A percentile compares a stretch with the other conserved stretches of the same genome.
Evolutionary conservation across 2,888 invertebrate species (phyloP).

Genomic region (Liopterus haemorrhoidalis): DNA sequence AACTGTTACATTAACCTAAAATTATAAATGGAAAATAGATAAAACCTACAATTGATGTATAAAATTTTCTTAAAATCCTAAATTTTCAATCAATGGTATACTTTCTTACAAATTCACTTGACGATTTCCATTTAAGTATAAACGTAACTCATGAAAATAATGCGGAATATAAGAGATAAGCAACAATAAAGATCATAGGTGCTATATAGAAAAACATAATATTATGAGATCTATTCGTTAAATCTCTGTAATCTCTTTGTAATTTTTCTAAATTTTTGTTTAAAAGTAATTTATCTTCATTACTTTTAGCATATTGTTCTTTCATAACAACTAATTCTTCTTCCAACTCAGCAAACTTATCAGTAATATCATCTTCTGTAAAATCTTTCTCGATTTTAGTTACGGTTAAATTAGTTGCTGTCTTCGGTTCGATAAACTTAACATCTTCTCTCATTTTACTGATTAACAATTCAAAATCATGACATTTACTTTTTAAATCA

Average conservation of each 20-base stretch:
- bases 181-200: constrained; percentile 52
- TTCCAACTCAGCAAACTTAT: constrained; percentile 59
- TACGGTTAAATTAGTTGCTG: constrained; percentile 7
- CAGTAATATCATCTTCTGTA: constrained; percentile 46
- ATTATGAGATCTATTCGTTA: constrained; percentile 55
- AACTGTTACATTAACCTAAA: too few species aligned
- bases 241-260: constrained; percentile 54
- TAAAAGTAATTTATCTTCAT: constrained; percentile 57
- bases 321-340: constrained; percentile 69
- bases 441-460: constrained; percentile 13
- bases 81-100: too few species aligned
- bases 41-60: too few species aligned
- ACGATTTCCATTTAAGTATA: too few species aligned
- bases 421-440: constrained; percentile 2
- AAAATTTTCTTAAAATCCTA: too few species aligned
- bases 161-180: constrained; percentile 57
- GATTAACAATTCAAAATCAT: constrained; percentile 21
- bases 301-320: constrained; percentile 62
- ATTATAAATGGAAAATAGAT: too few species aligned
- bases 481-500: constrained; percentile 26
- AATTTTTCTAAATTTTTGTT: constrained; percentile 55
- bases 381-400: constrained; percentile 3
- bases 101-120: too few species aligned
- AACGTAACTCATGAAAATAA: constrained; percentile 55
- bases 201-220: constrained; percentile 55